Evolutionary conservation across 2,797 vertebrate genomes (phyloP), one percentile per base, ranked within the genome.

Genomic region (Pygocentrus nattereri): DNA sequence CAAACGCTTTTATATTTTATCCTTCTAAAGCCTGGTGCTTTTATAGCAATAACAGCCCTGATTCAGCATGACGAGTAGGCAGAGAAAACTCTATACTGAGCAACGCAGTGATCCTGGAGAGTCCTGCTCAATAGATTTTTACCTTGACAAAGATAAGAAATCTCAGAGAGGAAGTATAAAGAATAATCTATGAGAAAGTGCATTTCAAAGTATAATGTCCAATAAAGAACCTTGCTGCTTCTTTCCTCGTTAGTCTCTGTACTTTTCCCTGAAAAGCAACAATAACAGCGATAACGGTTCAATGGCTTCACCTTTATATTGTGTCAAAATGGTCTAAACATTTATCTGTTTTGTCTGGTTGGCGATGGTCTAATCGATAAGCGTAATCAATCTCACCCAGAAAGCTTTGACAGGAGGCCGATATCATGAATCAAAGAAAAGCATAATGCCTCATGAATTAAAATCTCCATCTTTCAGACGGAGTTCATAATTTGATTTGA

Each of bases 131-230:
- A 70, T 49, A 49, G 44, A 18, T 70, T 70, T 70, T 47, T 49
- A 70, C 41, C 4, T 70, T 49, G 67, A 49, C n/a, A 7, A 25
- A 70, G 67, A 49, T 25, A 25, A 47, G 67, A 69, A 49, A 13
- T 49, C 41, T 47, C 67, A 27, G 41, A 49, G 67, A 47, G 23
- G 65, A 65, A 70, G 15, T 3, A 49, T 70, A 49, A 70, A 70
- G 23, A 49, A 47, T 25, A 49, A 18, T 13, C 34, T 70, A 25
- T 70, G 12, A 49, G 64, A 11, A n/a, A n/a, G n/a, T n/a, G n/a
- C n/a, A 68, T 68, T 44, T n/a, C 34, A 68, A 68, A 68, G 34
- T 68, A 41, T 44, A 67, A 67, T n/a, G 64, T 38, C 34, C 64
- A 67, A 41, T 67, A 41, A 34, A 34, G 18, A 27, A 67, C 6